phyloP scores from a whole-genome alignment of 2,113 vertebrate genomes.

The Ameiurus melas region DNA sequence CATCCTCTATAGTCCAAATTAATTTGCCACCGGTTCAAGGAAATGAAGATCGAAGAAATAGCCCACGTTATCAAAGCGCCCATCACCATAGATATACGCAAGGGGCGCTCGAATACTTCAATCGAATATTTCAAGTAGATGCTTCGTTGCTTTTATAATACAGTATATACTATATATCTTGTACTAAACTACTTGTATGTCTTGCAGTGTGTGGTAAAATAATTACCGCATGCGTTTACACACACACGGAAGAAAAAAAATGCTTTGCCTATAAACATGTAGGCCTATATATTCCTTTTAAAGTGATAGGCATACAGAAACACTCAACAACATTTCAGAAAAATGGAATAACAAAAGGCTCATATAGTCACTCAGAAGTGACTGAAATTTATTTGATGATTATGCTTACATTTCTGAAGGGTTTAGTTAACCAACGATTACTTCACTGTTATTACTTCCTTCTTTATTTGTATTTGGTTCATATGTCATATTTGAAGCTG shows the following conservation, averaged over 20 bases:
- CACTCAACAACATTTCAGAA: not conserved
- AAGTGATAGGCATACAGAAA: not conserved
- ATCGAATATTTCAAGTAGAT: not conserved
- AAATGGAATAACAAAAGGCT: not conserved
- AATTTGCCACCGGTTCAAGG: constrained; percentile 30
- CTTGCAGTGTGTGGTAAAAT: not conserved
- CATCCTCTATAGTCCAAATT: not conserved
- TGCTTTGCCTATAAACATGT: not conserved
- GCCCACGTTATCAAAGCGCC: not conserved
- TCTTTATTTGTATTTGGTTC: not conserved
- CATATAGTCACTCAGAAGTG: not conserved
- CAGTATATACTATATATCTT: not conserved
- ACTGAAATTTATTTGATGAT: not conserved
- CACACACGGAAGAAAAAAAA: not conserved
- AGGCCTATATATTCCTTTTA: not conserved
- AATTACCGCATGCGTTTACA: not conserved
- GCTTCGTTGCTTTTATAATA: not conserved
- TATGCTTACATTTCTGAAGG: not conserved
- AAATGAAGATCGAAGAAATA: constrained; percentile 13
- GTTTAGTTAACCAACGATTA: not conserved
- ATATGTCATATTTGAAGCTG: not conserved
- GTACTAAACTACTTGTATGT: not conserved
- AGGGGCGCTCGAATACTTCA: constrained; percentile 21
- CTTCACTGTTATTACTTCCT: not conserved
- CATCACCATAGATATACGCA: constrained; percentile 13